These are phyloP conservation scores for Choloepus hoffmanni DNA, from an alignment of 2,113 vertebrate species.

Conservation along the genomic window DNA sequence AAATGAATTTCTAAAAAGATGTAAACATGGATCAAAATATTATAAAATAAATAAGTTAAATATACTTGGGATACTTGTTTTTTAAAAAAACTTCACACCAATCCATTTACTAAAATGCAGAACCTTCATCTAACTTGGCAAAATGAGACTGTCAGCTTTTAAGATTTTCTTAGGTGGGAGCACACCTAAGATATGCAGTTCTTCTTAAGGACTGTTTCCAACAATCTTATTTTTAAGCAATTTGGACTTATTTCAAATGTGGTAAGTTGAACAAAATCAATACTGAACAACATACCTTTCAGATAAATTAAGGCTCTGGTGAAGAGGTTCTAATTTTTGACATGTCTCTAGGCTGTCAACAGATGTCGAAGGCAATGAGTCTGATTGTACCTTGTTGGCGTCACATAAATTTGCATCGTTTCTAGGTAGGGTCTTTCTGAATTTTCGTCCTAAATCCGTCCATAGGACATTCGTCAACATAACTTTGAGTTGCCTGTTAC, in stretches of 20 bases:
- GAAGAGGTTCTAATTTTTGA: conserved; percentile 86
- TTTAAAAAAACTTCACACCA: conserved; percentile 36
- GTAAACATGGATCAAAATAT: conserved; percentile 24
- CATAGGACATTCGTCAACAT: conserved; percentile 87
- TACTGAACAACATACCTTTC: conserved; percentile 88
- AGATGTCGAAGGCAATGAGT: conserved; percentile 86
- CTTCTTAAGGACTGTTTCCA: conserved; percentile 61
- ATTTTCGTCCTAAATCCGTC: conserved; percentile 87
- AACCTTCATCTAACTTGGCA: conserved; percentile 29
- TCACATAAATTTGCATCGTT: conserved; percentile 88
- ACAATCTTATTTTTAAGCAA: conserved; percentile 71
- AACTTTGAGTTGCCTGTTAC: conserved; percentile 88
- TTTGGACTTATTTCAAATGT: conserved; percentile 77
- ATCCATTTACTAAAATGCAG: conserved; percentile 19
- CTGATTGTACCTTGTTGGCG: conserved; percentile 85
- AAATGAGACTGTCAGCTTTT: conserved; percentile 44
- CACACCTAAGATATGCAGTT: not conserved
- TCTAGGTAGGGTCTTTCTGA: conserved; percentile 85
- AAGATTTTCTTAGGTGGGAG: not conserved
- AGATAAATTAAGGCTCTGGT: conserved; percentile 86
- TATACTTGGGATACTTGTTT: not conserved
- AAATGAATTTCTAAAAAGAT: conserved; percentile 45
- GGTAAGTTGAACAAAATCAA: conserved; percentile 80
- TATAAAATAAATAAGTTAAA: conserved; percentile 53
- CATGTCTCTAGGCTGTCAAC: conserved; percentile 86